phyloP scores from a whole-genome alignment of 2,113 vertebrate species.

The Cynoglossus semilaevis region DNA sequence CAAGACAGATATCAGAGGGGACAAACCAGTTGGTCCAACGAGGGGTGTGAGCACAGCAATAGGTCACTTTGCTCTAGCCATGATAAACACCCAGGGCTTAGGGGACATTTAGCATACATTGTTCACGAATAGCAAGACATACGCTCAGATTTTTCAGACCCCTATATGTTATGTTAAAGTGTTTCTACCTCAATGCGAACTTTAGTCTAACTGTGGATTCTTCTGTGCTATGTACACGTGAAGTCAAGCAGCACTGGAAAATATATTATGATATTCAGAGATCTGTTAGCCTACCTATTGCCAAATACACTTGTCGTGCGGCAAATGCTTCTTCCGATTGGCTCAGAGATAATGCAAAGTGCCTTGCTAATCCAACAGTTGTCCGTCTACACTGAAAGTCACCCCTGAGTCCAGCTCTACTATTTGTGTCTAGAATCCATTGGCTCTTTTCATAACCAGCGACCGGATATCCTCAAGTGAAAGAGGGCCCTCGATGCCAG shows the following conservation, averaged over 20 bases:
- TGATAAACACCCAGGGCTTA: constrained; percentile 12
- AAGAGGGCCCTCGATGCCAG: constrained; percentile 67
- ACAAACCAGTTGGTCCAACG: constrained; percentile 60
- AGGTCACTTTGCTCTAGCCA: constrained; percentile 3
- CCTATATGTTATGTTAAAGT: background rate
- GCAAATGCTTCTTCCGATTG: constrained; percentile 44
- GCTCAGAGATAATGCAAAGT: constrained; percentile 56
- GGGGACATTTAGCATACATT: background rate
- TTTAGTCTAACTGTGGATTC: background rate
- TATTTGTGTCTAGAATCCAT: constrained; percentile 66
- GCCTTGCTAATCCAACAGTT: constrained; percentile 70
- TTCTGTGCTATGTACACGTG: background rate
- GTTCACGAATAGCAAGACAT: background rate
- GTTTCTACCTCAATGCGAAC: no score
- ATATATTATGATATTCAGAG: constrained; percentile 23
- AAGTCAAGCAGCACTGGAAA: constrained; percentile 4
- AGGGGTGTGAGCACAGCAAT: constrained; percentile 30
- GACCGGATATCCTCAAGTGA: constrained; percentile 74
- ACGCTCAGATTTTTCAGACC: background rate
- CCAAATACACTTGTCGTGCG: constrained; percentile 27
- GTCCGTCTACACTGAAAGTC: constrained; percentile 65
- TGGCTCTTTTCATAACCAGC: constrained; percentile 65
- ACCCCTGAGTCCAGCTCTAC: constrained; percentile 63
- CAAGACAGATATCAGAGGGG: constrained; percentile 54
- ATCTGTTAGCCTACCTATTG: constrained; percentile 34